These are phyloP conservation scores for Rhinichthys osculus DNA, from an alignment of 2,797 vertebrate species.

Conservation along the genomic window DNA sequence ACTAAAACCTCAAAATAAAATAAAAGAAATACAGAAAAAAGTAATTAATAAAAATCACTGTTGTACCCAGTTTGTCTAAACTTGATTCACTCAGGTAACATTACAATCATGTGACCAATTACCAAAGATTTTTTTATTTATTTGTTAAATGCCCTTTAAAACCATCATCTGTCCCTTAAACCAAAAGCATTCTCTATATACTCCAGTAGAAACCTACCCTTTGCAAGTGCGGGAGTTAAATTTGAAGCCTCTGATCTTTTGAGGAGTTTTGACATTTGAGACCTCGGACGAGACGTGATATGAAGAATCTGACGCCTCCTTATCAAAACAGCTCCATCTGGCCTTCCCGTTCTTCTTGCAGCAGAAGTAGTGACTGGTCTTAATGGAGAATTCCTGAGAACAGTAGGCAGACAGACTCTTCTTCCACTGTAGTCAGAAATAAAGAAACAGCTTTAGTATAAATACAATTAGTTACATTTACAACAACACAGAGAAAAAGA, in stretches of 20 bases:
- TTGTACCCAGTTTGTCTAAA: background rate
- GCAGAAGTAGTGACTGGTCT: conserved; percentile 68
- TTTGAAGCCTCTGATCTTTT: conserved; percentile 57
- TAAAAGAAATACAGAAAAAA: background rate
- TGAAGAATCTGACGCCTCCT: conserved; percentile 58
- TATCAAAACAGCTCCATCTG: conserved; percentile 72
- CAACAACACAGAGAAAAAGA: background rate
- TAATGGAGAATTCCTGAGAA: conserved; percentile 57
- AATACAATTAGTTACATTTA: background rate
- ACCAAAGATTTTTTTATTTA: background rate
- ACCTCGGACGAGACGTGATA: conserved; percentile 66
- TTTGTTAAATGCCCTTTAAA: background rate
- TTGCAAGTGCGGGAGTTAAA: conserved; percentile 63
- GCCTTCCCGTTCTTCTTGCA: conserved; percentile 54
- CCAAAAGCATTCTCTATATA: background rate
- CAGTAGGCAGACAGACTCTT: conserved; percentile 71
- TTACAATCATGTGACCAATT: background rate
- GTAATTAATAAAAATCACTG: background rate
- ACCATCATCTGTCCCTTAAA: background rate
- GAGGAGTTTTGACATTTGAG: conserved; percentile 14
- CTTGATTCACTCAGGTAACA: background rate
- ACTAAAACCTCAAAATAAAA: background rate
- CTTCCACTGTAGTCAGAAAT: conserved; percentile 72
- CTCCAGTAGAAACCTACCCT: conserved; percentile 33
- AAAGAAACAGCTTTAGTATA: background rate